Evolutionary conservation across 30 jellyfish, hydroid and myxozoan genomes (phyloP).

Genomic region (Aurelia coerulea): DNA sequence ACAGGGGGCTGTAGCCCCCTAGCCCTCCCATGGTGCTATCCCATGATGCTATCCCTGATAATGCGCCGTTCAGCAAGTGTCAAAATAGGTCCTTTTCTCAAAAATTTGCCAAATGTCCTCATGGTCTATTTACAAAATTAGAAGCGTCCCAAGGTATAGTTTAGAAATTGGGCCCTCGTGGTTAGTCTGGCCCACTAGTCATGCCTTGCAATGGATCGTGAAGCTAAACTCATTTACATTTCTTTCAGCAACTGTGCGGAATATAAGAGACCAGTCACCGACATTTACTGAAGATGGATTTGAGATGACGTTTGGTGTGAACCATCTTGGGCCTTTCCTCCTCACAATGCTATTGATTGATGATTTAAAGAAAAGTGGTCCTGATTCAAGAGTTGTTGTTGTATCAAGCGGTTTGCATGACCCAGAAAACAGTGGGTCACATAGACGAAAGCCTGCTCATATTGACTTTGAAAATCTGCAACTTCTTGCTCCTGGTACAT

Average conservation of each 20-base stretch:
- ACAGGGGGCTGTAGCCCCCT: no score
- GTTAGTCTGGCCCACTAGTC: no score
- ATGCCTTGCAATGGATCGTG: no score
- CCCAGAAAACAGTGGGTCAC: slow-evolving; percentile 39
- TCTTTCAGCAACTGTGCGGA: slow-evolving; percentile 36
- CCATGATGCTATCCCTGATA: no score
- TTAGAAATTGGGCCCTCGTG: no score
- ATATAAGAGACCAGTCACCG: slow-evolving; percentile 59
- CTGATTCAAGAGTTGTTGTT: slow-evolving; percentile 68
- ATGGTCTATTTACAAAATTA: no score
- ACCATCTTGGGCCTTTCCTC: slow-evolving; percentile 71
- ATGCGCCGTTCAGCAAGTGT: no score
- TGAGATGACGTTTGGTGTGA: slow-evolving; percentile 75
- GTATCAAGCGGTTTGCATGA: slow-evolving; percentile 62
- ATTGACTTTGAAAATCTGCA: slow-evolving; percentile 73
- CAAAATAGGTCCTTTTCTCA: no score
- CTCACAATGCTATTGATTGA: slow-evolving; percentile 64
- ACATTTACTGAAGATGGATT: slow-evolving; percentile 75
- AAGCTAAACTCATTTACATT: neutral
- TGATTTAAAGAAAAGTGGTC: slow-evolving; percentile 59
- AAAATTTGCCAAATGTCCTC: no score
- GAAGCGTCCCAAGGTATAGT: no score
- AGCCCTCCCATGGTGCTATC: no score
- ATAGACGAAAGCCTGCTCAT: slow-evolving; percentile 37
- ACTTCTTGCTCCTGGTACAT: slow-evolving; percentile 75